Evolutionary conservation across 2,797 vertebrate species (phyloP).

Genomic region (Pangasius larnaudii): DNA sequence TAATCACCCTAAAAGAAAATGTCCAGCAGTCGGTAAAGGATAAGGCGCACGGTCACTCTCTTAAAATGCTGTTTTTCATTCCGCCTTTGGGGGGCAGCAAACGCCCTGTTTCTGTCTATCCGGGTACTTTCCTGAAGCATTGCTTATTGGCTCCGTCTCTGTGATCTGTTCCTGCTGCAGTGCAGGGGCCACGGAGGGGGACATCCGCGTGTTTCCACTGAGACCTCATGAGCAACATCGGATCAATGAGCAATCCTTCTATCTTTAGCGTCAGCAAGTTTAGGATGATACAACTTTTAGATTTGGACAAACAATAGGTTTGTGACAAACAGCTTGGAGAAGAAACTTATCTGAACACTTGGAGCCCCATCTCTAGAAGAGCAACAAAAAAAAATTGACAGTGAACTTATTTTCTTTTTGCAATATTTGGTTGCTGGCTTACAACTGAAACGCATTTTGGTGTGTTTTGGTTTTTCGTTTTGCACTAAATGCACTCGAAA

Average conservation of each 20-base stretch:
- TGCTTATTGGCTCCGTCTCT: conserved; percentile 3
- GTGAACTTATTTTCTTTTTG: background rate
- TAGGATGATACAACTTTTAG: background rate
- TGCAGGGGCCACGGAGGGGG: conserved; percentile 19
- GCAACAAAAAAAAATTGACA: background rate
- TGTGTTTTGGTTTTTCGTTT: background rate
- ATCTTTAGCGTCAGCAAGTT: background rate
- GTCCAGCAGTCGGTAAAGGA: background rate
- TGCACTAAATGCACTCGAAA: background rate
- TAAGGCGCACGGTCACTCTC: background rate
- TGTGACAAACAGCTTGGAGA: background rate
- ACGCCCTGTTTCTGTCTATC: conserved; percentile 32
- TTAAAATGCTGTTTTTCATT: conserved; percentile 25
- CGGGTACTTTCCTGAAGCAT: conserved; percentile 27
- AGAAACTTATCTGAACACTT: background rate
- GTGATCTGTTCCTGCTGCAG: conserved; percentile 22
- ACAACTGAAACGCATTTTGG: background rate
- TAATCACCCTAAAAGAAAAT: background rate
- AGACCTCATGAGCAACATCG: background rate
- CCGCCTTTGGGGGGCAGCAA: conserved; percentile 61
- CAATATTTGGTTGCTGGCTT: background rate
- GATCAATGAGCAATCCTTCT: background rate
- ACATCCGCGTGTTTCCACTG: background rate
- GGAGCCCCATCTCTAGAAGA: background rate
- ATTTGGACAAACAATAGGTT: background rate